Conservation (phyloP, 2,888 invertebrate genomes). For the Idaea straminata region DNA sequence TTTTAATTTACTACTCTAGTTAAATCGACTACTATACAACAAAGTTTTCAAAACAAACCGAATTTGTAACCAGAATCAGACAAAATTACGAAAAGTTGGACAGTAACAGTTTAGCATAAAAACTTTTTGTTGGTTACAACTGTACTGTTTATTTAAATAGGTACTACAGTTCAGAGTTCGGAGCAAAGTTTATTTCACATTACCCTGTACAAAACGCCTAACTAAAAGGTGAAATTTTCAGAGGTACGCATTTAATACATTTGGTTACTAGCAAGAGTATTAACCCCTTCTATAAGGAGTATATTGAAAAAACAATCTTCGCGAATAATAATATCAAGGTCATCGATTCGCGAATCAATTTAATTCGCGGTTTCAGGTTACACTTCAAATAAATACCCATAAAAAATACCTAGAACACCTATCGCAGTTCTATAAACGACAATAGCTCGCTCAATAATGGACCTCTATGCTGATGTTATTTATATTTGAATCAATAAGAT, state of each 20-base stretch:
- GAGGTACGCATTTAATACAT: not conserved
- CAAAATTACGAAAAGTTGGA: not conserved
- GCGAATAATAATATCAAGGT: too few species aligned
- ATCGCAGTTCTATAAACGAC: too few species aligned
- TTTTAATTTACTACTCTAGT: not conserved
- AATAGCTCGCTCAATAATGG: too few species aligned
- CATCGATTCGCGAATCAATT: too few species aligned
- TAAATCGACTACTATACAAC: not conserved
- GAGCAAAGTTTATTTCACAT: not conserved
- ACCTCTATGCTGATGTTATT: too few species aligned
- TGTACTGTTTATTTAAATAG: not conserved
- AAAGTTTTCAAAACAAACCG: not conserved
- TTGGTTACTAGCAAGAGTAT: too few species aligned
- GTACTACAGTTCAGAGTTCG: not conserved
- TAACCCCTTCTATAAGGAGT: too few species aligned
- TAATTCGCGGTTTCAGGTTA: too few species aligned
- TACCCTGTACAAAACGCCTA: not conserved
- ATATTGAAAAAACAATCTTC: too few species aligned
- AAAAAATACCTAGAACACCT: too few species aligned
- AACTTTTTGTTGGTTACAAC: not conserved
- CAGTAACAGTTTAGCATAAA: not conserved
- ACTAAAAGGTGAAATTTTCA: not conserved
- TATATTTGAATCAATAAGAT: too few species aligned
- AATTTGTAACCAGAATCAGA: not conserved
- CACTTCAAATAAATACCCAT: too few species aligned